Evolutionary conservation across 1,140 invertebrate genomes (phyloP), one percentile per base, ranked within the genome.

Genomic region (Neodiprion pinetum): DNA sequence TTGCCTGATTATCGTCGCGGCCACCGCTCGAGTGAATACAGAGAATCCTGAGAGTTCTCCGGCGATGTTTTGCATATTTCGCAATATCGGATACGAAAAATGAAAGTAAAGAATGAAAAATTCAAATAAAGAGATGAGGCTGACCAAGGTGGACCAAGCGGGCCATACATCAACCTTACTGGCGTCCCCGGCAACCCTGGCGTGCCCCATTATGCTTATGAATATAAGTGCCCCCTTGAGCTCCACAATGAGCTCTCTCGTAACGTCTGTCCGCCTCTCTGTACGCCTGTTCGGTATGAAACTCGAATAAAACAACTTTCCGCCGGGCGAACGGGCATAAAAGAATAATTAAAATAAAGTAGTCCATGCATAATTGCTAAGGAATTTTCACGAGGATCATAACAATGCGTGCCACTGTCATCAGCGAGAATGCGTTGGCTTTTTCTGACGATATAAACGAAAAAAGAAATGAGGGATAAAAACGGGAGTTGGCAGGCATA

Each of bases 281-380:
- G 53, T 61, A 61, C n/a, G 53, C 53, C 53, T 61, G 53, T 61
- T 61, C 53, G 53, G 53, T 61, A 61, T 17, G n/a, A 61, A 61
- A 61, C 53, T 61, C 53, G 53, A 61, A 61, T 61, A 61, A 61
- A 61, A 61, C 53, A 61, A 61, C 53, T 61, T 61, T 61, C 53
- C 53, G 53, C 11, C 3, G 53, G n/a, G 53, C 53, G 9, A 61
- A 17, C 53, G 53, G 53, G 53, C 53, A 61, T 61, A 61, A 61
- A 61, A 61, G 53, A 61, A 61, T 61, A 61, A 61, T 61, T 61
- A 61, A 61, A 61, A 61, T 61, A 61, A 61, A 61, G 53, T 61
- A 61, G 53, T 61, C 53, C 53, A 61, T 61, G 53, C 53, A 61
- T 61, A 61, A 61, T 61, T 61, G 53, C 53, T 17, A 61, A 61